Base-by-base conservation (phyloP, 2,888 invertebrate genomes). In the Caenorhabditis sinica region DNA sequence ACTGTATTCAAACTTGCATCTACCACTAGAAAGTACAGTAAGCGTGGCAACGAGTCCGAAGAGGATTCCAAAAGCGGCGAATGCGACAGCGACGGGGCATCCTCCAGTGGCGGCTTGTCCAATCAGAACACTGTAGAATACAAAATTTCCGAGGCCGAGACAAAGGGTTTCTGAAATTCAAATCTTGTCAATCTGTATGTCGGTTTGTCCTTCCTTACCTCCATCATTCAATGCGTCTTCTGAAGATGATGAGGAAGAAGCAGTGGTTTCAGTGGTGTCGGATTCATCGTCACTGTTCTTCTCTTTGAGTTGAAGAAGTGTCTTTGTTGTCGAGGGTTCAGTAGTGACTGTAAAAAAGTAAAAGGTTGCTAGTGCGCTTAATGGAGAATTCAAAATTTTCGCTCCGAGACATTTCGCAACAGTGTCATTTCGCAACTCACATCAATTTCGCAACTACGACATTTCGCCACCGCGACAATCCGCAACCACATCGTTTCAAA, bases 91-190 rank as follows among this genome's bases (percentile, higher is more conserved):
- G 28, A 88, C 3, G 2, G 88, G 40, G 65, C 87, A 87, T 40
- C 89, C 89, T 13, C 76, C 53, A 13, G 74, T 65, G 8, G 90
- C 90, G 2, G 91, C 86, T 76, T 89, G 88, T 28, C 91, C 91
- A 61, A 90, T 88, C n/a, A 91, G 80, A 23, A 91, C 74, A 80
- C 90, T 87, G 85, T 91, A 91, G 87, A 91, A 91, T 36, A 91
- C 90, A 66, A 90, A 91, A 53, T 91, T 90, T 43, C 91, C 91
- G 83, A 91, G 88, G n/a, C 91, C 91, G 23, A 91, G 89, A 23
- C 90, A 89, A 17, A 88, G 72, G 1, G 87, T 79, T 40, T 87
- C 90, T 88, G 73, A 60, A 89, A 80, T 17, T 28, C 13, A n/a
- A n/a, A n/a, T n/a, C n/a, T 43, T 6, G 66, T 28, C 49, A 30